Conservation (phyloP, 2,113 vertebrate genomes). For the Sinocyclocheilus anophthalmus region DNA sequence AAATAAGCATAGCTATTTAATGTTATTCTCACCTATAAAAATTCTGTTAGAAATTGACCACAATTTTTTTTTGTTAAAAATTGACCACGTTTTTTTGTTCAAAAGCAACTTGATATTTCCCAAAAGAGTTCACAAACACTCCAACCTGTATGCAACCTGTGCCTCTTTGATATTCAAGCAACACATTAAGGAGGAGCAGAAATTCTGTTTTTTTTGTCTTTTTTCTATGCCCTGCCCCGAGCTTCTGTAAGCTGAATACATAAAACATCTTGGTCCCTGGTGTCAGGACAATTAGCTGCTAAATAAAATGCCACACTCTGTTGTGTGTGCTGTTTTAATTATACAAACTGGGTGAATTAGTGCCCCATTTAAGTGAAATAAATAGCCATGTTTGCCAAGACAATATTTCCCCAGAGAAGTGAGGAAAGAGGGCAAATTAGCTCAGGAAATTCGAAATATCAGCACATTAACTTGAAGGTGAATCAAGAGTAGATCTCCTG, state of each 20-base stretch:
- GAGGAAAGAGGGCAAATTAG: slow-evolving; percentile 64
- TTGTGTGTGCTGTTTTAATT: slow-evolving; percentile 93
- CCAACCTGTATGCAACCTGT: slow-evolving; percentile 34
- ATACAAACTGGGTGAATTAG: slow-evolving; percentile 88
- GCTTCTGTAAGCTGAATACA: slow-evolving; percentile 91
- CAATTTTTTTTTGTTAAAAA: too few species aligned
- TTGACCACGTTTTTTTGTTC: slow-evolving; percentile 69
- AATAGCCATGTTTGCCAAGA: slow-evolving; percentile 85
- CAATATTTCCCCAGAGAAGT: slow-evolving; percentile 74
- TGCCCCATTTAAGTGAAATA: slow-evolving; percentile 89
- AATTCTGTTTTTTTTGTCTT: slow-evolving; percentile 78
- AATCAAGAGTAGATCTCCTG: slow-evolving; percentile 30
- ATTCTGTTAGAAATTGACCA: background rate
- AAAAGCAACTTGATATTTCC: slow-evolving; percentile 95
- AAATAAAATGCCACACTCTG: slow-evolving; percentile 94
- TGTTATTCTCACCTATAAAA: background rate
- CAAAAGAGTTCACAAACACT: slow-evolving; percentile 85
- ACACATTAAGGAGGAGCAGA: slow-evolving; percentile 92
- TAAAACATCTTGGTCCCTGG: slow-evolving; percentile 90
- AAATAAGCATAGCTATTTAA: background rate
- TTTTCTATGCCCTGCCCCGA: slow-evolving; percentile 60
- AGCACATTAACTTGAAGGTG: slow-evolving; percentile 55
- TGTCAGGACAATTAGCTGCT: slow-evolving; percentile 97
- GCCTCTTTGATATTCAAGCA: slow-evolving; percentile 97
- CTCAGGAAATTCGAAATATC: slow-evolving; percentile 64